Conservation (phyloP, 1,140 invertebrate species). For the Danaus plexippus region DNA sequence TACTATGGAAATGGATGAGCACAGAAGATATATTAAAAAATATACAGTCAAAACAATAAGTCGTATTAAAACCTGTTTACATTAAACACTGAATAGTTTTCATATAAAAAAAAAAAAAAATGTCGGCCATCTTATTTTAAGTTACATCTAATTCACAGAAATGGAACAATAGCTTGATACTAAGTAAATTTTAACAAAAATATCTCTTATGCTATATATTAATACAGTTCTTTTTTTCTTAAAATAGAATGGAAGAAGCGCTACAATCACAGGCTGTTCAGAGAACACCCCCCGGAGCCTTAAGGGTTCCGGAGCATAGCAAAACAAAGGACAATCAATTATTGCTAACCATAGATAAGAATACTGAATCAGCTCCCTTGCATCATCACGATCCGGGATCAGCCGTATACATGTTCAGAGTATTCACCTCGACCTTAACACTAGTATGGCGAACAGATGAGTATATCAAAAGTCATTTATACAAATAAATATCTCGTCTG, state of each 20-base stretch:
- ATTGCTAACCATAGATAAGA: too few relatives aligned
- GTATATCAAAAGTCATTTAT: slow-evolving; percentile 54
- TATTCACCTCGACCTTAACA: slow-evolving; percentile 1
- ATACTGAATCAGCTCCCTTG: too few relatives aligned
- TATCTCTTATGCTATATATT: slow-evolving; percentile 27
- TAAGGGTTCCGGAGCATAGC: too few relatives aligned
- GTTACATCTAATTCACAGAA: slow-evolving; percentile 12
- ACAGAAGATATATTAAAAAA: slow-evolving; percentile 1
- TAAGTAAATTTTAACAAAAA: slow-evolving; percentile 28
- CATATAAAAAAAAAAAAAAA: slow-evolving; percentile 11
- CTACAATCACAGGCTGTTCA: too few relatives aligned
- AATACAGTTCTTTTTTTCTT: slow-evolving; percentile 24
- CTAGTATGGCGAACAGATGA: slow-evolving; percentile 57
- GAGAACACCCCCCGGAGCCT: too few relatives aligned
- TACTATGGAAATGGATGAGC: too few relatives aligned
- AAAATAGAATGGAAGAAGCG: slow-evolving; percentile 29
- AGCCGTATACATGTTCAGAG: too few relatives aligned
- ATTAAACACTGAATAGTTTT: slow-evolving; percentile 1
- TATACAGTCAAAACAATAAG: slow-evolving; percentile 4
- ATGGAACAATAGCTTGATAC: slow-evolving; percentile 17
- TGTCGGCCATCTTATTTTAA: slow-evolving; percentile 3
- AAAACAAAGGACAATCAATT: too few relatives aligned
- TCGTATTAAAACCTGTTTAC: slow-evolving; percentile 9
- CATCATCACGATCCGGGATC: too few relatives aligned
- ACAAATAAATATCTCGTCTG: slow-evolving; percentile 62